These are phyloP conservation scores for Arbacia lixula DNA, from an alignment of 53 echinoderm and acorn worm genomes.

Conservation along the genomic window DNA sequence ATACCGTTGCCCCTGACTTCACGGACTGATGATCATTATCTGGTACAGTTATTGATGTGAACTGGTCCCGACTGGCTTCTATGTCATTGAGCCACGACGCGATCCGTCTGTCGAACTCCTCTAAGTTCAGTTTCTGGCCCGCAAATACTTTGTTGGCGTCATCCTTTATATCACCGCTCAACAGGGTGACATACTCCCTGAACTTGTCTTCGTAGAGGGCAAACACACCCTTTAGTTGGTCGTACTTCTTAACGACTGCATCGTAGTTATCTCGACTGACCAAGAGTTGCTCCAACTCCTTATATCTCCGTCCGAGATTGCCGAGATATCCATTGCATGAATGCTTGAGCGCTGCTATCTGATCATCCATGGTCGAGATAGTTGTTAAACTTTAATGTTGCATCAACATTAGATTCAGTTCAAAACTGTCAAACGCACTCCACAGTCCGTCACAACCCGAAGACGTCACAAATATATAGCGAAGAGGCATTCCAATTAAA, in stretches of 20 bases:
- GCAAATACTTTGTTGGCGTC: neutral
- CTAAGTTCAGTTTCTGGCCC: conserved; percentile 9
- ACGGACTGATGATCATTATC: conserved; percentile 2
- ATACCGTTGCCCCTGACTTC: neutral
- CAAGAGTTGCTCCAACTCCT: conserved; percentile 43
- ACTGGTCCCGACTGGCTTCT: neutral
- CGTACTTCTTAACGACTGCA: conserved; percentile 13
- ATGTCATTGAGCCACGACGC: neutral
- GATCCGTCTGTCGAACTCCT: conserved; percentile 26
- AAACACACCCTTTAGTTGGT: conserved; percentile 1
- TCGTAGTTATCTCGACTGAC: conserved; percentile 1
- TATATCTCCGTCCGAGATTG: conserved; percentile 17
- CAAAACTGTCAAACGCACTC: no score
- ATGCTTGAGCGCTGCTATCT: conserved; percentile 36
- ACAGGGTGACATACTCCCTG: neutral
- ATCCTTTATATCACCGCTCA: conserved; percentile 7
- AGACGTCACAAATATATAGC: no score
- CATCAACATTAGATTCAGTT: no score
- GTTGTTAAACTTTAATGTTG: conserved; percentile 26
- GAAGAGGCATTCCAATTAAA: no score
- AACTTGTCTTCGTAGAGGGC: conserved; percentile 7
- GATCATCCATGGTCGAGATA: neutral
- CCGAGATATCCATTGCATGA: conserved; percentile 36
- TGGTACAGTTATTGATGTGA: neutral
- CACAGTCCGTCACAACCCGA: no score